Conservation (phyloP, 2,113 vertebrate genomes). For the Serilophus lunatus region DNA sequence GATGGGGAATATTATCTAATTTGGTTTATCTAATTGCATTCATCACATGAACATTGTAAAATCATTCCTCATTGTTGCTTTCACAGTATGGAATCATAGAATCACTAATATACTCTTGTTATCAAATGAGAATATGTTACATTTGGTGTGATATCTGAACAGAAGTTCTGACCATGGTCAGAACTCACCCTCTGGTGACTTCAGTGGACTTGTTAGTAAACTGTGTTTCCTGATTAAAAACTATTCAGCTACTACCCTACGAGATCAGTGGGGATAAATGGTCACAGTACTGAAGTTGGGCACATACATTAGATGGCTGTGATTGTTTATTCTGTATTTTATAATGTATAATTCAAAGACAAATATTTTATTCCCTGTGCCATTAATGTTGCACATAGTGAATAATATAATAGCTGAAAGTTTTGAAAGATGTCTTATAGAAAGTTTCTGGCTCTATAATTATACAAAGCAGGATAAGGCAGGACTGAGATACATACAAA, state of each 20-base stretch:
- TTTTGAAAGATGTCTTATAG: not conserved
- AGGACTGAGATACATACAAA: not conserved
- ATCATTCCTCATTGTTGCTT: not conserved
- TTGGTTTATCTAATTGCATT: not conserved
- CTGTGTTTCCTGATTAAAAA: not conserved
- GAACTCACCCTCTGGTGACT: not conserved
- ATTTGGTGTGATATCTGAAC: not conserved
- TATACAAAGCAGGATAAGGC: not conserved
- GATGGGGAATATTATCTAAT: not conserved
- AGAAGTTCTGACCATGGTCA: not conserved
- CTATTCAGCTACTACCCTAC: not conserved
- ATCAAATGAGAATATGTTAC: not conserved
- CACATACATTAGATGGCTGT: not conserved
- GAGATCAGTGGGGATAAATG: not conserved
- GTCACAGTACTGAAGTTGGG: fast-evolving
- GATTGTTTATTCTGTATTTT: not conserved
- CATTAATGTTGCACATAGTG: not conserved
- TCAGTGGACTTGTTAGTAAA: not conserved
- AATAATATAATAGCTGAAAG: not conserved
- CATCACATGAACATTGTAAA: not conserved
- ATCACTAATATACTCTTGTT: not conserved
- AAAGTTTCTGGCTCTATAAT: not conserved
- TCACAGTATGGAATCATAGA: not conserved
- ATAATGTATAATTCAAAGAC: not conserved
- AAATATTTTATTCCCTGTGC: not conserved